Evolutionary conservation across 2,797 vertebrate species (phyloP).

Genomic region (Ara ararauna): DNA sequence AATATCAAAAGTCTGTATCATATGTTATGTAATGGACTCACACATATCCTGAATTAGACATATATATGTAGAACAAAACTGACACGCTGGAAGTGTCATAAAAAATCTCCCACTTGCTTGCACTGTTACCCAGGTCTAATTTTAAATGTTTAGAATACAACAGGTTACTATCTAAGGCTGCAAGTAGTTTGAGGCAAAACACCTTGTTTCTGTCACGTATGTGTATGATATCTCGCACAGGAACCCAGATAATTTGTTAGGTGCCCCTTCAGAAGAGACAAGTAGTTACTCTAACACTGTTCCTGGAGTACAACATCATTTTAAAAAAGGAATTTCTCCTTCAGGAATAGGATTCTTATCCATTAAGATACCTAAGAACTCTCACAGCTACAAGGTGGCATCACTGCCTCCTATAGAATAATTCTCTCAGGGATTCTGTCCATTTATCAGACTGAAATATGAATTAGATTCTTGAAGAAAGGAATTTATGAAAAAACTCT

Average conservation of each 20-base stretch:
- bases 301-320: background rate
- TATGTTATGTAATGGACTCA: background rate
- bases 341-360: background rate
- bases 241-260: background rate
- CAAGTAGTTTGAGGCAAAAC: background rate
- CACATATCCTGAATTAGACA: background rate
- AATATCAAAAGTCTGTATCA: background rate
- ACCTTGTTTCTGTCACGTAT: background rate
- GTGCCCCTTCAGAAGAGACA: background rate
- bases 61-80: background rate
- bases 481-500: background rate
- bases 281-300: background rate
- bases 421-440: background rate
- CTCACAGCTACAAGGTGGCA: background rate
- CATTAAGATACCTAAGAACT: background rate
- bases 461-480: background rate
- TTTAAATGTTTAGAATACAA: background rate
- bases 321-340: background rate
- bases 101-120: background rate
- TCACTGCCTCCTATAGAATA: background rate
- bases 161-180: background rate
- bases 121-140: background rate
- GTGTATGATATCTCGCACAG: background rate
- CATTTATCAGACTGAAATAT: background rate
- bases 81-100: background rate